Evolutionary conservation across 1,140 invertebrate genomes (phyloP), one percentile per base, ranked within the genome.

Genomic region (Drosophila pseudoananassae): DNA sequence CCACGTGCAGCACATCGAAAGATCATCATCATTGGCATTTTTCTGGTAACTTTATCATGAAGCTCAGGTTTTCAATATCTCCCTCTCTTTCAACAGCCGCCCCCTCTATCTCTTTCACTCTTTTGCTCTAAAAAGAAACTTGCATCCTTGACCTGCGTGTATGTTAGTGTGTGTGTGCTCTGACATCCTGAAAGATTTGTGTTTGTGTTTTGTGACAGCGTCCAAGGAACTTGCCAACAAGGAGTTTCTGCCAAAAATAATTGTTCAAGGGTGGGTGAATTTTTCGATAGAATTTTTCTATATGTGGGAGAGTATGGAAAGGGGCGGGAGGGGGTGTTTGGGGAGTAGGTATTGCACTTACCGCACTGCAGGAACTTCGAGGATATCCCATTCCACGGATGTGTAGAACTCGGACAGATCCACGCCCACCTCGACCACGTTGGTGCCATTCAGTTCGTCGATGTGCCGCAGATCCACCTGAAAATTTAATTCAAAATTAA

Each of bases 321-420:
- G 54, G 14, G 14, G 5, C 27, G 5, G 6, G 6, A 12, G 4
- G 15, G 1, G 29, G 14, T 25, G 20, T 31, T 6, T 27, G 5
- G 25, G 4, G 7, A 12, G 9, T 1, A 4, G 31, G n/a, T 40
- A n/a, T 12, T 36, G 40, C 40, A 92, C 91, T 93, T 92, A 96
- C 96, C 96, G 95, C 60, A 97, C 96, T 77, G 97, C 97, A 29
- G 98, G 98, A 77, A 99, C 98, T 92, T 97, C 96, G 60, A 99
- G 94, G 87, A 99, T 98, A 92, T 99, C 98, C 98, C 98, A 99
- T 93, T 99, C 98, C 15, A 99, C 98, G 60, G 97, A 98, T 88
- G 96, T 96, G 92, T 98, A 98, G 94, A 98, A 98, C 92, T 98
- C 97, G 46, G 96, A 97, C 76, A 98, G 93, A 94, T 98, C 97